A percentile compares a stretch with the other conserved stretches of the same genome.
Conservation (phyloP, 2,797 vertebrate genomes). For the Serranus cabrilla region DNA sequence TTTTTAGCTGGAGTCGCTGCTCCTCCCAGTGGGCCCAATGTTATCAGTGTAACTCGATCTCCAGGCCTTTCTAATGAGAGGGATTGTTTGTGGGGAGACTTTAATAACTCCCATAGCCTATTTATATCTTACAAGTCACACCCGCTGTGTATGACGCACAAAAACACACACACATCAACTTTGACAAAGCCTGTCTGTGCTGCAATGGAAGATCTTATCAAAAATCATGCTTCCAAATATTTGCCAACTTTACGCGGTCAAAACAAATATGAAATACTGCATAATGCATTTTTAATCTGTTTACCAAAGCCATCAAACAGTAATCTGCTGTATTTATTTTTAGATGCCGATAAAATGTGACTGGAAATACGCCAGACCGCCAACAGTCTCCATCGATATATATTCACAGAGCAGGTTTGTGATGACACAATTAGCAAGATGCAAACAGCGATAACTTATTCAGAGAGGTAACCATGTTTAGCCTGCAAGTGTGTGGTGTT, state of each 20-base stretch:
- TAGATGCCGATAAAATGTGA: not conserved
- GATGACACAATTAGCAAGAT: not conserved
- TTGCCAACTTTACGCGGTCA: conserved; percentile 17
- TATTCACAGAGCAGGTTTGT: not conserved
- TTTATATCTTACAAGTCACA: conserved; percentile 69
- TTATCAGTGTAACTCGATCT: conserved; percentile 71
- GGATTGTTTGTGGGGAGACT: conserved; percentile 71
- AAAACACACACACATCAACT: conserved; percentile 17
- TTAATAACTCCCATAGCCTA: conserved; percentile 73
- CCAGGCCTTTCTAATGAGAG: conserved; percentile 61
- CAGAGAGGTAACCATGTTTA: conserved; percentile 9
- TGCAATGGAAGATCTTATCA: conserved; percentile 16
- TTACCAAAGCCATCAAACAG: not conserved
- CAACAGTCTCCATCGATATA: not conserved
- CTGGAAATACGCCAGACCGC: not conserved
- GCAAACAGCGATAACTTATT: conserved; percentile 14
- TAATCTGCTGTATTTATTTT: not conserved
- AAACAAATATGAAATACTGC: conserved; percentile 14
- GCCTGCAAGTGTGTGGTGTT: conserved; percentile 5
- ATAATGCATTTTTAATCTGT: not conserved
- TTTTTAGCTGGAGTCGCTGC: conserved; percentile 11
- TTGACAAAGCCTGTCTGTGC: conserved; percentile 29
- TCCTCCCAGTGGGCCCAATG: conserved; percentile 52
- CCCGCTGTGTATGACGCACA: conserved; percentile 52
- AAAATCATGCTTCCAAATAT: conserved; percentile 25